Evolutionary conservation across 2,797 vertebrate genomes (phyloP), one percentile per base, ranked within the genome.

Genomic region (Tokudaia muenninki): DNA sequence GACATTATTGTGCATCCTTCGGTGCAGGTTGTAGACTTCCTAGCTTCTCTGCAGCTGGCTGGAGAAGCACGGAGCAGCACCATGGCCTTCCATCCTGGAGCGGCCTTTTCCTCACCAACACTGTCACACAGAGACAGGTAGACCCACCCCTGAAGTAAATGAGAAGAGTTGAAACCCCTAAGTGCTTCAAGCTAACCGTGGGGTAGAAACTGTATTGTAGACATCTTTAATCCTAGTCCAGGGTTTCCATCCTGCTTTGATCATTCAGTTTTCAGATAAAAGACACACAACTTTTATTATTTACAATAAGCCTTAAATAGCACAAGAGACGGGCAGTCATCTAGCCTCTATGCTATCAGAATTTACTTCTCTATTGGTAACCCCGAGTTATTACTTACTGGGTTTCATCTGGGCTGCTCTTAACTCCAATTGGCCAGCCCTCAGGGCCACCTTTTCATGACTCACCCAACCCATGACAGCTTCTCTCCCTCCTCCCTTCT

Each of bases 91-190:
- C 24, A 1, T n/a, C 2, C 2, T 6, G 29, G 55, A 44, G 22
- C 41, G 41, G 9, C 3, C 77, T 65, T 79, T 22, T 65, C 57
- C 21, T 34, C 2, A 0, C 29, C 0, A 1, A 44, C 16, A 31
- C 34, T 26, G 6, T 72, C 0, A 0, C 63, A 55, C 74, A 52
- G 19, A 78, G 37, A 34, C 14, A 31, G 29, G 47, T n/a, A 26
- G 21, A 19, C 31, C 29, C 29, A 5, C 16, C n/a, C 63, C 67
- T 19, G 17, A 65, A 41, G 11, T 47, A 9, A 70, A 41, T 24
- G 70, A 72, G 26, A 50, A 31, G 26, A 22, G 13, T 24, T 1
- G 1, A 2, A 4, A 3, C 29, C 3, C 37, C 41, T 92, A 41
- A 94, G 14, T 0, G 0, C 50, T 5, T 37, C 44, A 3, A 24